Base-by-base conservation (phyloP, 2,888 invertebrate species). In the Scaptomyza polygonia region DNA sequence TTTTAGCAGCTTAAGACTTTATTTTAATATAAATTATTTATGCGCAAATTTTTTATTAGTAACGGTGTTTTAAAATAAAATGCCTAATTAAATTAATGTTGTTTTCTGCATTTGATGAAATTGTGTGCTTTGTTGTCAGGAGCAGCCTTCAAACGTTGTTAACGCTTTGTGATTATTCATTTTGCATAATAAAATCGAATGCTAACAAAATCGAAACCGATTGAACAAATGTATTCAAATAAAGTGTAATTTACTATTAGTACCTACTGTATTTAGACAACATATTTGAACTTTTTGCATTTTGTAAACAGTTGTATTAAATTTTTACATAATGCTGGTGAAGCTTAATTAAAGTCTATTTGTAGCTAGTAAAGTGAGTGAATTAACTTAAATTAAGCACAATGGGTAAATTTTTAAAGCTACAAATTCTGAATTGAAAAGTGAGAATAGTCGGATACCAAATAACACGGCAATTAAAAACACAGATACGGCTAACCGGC, bases 391-490 rank as follows among this genome's bases (percentile, higher is more conserved):
- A 16, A 40, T 16, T 8, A 11, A 27, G 0, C 12, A 12, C 12
- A 36, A 25, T 25, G 40, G 36, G 47, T 47, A 36, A 39, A 40
- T 21, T 14, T 11, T 42, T 59, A 45, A 36, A 12, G 14, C 11
- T 21, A 14, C 2, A 21, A 18, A 8, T 7, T 11, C 14, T 48
- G 30, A 42, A 25, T 39, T 45, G 16, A 40, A 47, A 54, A 32
- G 25, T n/a, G 4, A 40, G n/a, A 43, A 3, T 42, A 48, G 48
- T 21, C 43, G 21, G 64, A 64, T n/a, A 7, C 39, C 54, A 44
- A 48, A 8, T 61, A 57, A 55, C 70, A 63, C 67, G 74, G 56
- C 62, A 77, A 65, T 58, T 68, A 57, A 42, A 63, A 39, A 66
- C 21, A 62, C 44, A 66, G 66, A 49, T 39, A 39, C 34, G 48